Percentiles rank a stretch among this genome's conserved stretches.
Evolutionary conservation across 2,888 invertebrate genomes (phyloP).

Genomic region (Siphlonurus alternatus): DNA sequence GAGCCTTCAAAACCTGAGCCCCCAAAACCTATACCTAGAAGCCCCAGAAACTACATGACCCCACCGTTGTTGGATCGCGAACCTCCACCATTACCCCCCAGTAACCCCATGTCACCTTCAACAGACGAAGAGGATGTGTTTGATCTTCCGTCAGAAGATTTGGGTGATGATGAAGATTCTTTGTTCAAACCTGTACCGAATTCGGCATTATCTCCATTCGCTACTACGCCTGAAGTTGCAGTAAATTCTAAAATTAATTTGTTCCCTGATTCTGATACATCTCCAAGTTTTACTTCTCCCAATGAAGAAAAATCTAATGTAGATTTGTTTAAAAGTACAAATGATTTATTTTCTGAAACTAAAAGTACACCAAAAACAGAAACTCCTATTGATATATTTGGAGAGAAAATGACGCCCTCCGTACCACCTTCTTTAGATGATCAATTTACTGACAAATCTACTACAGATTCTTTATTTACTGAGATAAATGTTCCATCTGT

Average conservation of each 20-base stretch:
- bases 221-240: too few relatives aligned
- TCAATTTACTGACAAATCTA: too few relatives aligned
- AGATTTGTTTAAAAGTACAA: too few relatives aligned
- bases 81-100: background rate
- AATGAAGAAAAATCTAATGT: too few relatives aligned
- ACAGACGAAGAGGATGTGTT: slow-evolving; percentile 17
- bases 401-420: too few relatives aligned
- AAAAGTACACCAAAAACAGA: too few relatives aligned
- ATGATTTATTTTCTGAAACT: too few relatives aligned
- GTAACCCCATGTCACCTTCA: slow-evolving; percentile 14
- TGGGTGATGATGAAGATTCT: background rate
- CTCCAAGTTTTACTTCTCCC: too few relatives aligned
- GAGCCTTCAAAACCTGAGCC: background rate
- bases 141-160: slow-evolving; percentile 5
- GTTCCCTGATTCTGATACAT: background rate
- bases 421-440: too few relatives aligned
- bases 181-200: background rate
- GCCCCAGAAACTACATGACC: background rate
- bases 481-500: too few relatives aligned
- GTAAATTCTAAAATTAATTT: background rate
- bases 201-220: background rate
- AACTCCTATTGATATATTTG: too few relatives aligned
- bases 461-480: too few relatives aligned
- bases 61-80: background rate
- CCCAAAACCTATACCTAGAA: background rate